Evolutionary conservation across 2,113 vertebrate species (phyloP), one percentile per base, ranked within the genome.

Genomic region (Pseudopodoces humilis): DNA sequence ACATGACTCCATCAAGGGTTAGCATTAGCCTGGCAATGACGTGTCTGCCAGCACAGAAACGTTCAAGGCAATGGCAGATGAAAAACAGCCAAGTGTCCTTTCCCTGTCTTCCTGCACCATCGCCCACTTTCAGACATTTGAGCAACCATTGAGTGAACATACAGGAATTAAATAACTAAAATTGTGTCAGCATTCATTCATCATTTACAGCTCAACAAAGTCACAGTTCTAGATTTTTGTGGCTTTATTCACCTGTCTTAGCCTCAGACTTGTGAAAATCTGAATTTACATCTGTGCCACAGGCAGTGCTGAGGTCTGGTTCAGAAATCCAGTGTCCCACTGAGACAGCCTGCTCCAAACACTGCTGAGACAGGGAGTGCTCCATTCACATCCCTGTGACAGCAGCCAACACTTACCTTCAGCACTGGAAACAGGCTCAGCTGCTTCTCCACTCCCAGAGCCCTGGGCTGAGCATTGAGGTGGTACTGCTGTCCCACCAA

Each of bases 311-410:
- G 7, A 83, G 77, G 41, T 20, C 35, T 37, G 37, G 10, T 6
- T 7, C 19, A 25, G 35, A 64, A 71, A 65, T 18, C 16, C 83
- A 39, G 41, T 0, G 0, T n/a, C 30, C 62, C 2, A 1, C 13
- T 12, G 64, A 46, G 67, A 35, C 37, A 64, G 71, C 37, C 67
- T 50, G 63, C 33, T 67, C 43, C 13, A 1, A 1, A 10, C 18
- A 15, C 16, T 2, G 1, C 22, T 49, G n/a, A 13, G 56, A 47
- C 14, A 12, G 62, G 67, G 64, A 94, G 82, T 83, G 35, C 89
- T 75, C 46, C 63, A 81, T 20, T 69, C 74, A 20, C 47, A 33
- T 8, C 80, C 31, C 63, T 12, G 39, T 15, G 47, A 41, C 92
- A 72, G 84, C 30, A 6, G 87, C 41, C 90, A 72, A 4, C 24